Percentiles rank a stretch among this genome's conserved stretches.
phyloP scores from a whole-genome alignment of 2,113 vertebrate genomes.

The Tragelaphus buxtoni region DNA sequence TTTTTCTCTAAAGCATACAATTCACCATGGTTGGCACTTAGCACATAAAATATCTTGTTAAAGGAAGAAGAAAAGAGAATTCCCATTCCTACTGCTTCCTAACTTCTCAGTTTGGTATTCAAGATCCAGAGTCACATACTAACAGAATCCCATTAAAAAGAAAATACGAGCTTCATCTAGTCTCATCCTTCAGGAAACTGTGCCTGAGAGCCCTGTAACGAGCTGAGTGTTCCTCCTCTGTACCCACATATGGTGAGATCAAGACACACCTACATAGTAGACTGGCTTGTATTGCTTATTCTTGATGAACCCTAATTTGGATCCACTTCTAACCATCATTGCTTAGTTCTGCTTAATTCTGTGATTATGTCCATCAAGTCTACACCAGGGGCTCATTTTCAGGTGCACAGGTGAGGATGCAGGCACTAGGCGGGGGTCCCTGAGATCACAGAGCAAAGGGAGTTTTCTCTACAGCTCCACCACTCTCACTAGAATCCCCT shows the following conservation, averaged over 20 bases:
- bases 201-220: not conserved
- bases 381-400: not conserved
- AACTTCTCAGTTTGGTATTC: not conserved
- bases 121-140: not conserved
- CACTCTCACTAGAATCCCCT: not conserved
- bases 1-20: not conserved
- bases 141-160: not conserved
- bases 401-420: not conserved
- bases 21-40: not conserved
- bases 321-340: not conserved
- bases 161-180: not conserved
- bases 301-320: not conserved
- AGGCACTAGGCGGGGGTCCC: not conserved
- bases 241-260: not conserved
- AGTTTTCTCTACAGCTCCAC: not conserved
- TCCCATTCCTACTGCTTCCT: not conserved
- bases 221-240: not conserved
- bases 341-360: not conserved
- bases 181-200: not conserved
- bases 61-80: not conserved
- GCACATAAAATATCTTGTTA: not conserved
- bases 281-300: not conserved
- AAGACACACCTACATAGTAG: not conserved
- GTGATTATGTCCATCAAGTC: not conserved
- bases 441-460: not conserved